Base-by-base conservation (phyloP, 1,140 invertebrate species). In the Riptortus pedestris region DNA sequence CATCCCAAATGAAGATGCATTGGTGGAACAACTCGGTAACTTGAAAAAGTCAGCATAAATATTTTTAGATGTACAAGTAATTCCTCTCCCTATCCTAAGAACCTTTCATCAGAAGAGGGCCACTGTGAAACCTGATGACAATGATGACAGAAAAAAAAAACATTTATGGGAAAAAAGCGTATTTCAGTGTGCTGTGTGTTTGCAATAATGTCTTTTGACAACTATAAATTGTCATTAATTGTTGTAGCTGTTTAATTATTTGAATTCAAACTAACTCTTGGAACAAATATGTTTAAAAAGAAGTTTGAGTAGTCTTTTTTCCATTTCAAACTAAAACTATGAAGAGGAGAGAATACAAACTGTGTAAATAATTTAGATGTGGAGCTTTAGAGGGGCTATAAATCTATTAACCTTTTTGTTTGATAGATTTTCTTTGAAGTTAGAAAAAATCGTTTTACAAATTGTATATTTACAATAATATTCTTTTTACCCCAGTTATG, bases 1-100 rank as follows among this genome's bases (percentile, higher is more conserved):
- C 62, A 65, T 67, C 28, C 65, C 66, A 0, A 68, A 62, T 26
- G 67, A 68, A 61, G 67, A 68, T 20, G 57, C 64, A 26, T 29
- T 68, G 11, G 67, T 68, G 3, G 65, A 60, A 26, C 65, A 68
- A 45, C 64, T 68, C 14, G 67, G 64, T 9, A 63, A 65, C 11
- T 43, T 68, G 16, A 68, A 68, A 58, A 68, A 68, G 48, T 57
- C 60, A 28, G 64, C 67, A 31, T 67, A 65, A 66, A 52, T 14
- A 14, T 22, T 59, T 28, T 51, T 51, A 18, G 18, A 5, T 38
- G 5, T 38, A 38, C 31, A 38, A 38, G n/a, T 38, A 38, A 5
- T 38, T 7, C 5, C 5, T 38, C 16, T 62, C 31, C 31, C 31
- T 38, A 7, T 38, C 31, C 31, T 7, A 38, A 38, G 31, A 7